Evolutionary conservation across 2,888 invertebrate species (phyloP).

Genomic region (Mimas tiliae): DNA sequence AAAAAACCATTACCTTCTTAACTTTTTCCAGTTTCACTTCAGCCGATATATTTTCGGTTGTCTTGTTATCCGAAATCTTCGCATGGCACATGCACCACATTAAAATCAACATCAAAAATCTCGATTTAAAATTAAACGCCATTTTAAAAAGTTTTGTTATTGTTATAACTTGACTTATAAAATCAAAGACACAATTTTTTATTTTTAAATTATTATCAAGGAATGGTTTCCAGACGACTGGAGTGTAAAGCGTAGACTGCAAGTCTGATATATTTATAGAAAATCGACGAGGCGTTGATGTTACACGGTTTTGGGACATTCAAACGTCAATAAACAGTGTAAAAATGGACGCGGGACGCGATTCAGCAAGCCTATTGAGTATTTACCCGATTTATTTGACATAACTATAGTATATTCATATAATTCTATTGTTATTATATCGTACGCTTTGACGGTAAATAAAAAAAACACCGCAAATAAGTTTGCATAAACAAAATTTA

Average conservation of each 20-base stretch:
- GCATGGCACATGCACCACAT: conserved; percentile 48
- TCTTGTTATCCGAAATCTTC: conserved; percentile 53
- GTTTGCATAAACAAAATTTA: too few species aligned
- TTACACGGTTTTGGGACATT: conserved; percentile 36
- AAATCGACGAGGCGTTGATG: conserved; percentile 56
- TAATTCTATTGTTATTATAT: too few species aligned
- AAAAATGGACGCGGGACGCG: conserved; percentile 24
- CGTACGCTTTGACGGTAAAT: too few species aligned
- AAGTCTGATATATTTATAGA: conserved; percentile 60
- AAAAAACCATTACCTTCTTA: conserved; percentile 46
- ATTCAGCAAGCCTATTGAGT: neutral
- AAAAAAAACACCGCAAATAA: too few species aligned
- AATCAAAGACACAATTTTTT: conserved; percentile 30
- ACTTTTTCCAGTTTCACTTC: conserved; percentile 46
- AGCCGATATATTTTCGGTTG: conserved; percentile 45
- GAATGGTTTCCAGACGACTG: conserved; percentile 60
- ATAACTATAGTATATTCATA: too few species aligned
- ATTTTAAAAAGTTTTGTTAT: conserved; percentile 39
- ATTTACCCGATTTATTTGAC: neutral
- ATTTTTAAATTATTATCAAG: conserved; percentile 33
- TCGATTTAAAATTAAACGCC: conserved; percentile 40
- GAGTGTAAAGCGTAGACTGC: conserved; percentile 57
- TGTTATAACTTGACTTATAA: conserved; percentile 23
- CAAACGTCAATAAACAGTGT: conserved; percentile 37
- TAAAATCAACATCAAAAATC: conserved; percentile 51